Conservation (phyloP, 2,113 vertebrate species). For the Eolophus roseicapilla region DNA sequence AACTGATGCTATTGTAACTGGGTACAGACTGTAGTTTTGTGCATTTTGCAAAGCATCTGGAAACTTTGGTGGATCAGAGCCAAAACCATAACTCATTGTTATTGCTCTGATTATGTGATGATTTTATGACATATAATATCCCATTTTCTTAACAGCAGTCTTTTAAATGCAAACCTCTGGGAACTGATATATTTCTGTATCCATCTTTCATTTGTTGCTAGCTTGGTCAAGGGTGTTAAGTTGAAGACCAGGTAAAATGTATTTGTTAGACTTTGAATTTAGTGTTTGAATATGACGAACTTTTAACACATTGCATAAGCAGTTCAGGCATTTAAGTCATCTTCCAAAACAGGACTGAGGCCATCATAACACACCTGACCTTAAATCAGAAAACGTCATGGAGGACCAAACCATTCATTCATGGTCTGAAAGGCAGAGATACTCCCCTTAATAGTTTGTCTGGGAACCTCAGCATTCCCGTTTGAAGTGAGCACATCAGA, state of each 20-base stretch:
- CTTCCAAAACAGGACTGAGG: neutral
- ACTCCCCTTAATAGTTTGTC: neutral
- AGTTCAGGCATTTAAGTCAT: neutral
- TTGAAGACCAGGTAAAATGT: neutral
- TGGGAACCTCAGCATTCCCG: neutral
- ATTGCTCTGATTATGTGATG: slow-evolving; percentile 46
- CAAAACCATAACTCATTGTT: slow-evolving; percentile 37
- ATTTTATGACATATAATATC: slow-evolving; percentile 38
- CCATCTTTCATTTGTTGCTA: neutral
- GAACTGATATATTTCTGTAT: neutral
- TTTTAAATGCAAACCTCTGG: neutral
- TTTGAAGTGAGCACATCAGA: neutral
- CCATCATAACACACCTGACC: neutral
- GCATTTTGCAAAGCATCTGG: slow-evolving; percentile 33
- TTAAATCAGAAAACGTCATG: neutral
- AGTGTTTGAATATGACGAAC: neutral
- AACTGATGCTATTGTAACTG: slow-evolving; percentile 19
- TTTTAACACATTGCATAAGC: neutral
- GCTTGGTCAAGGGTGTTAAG: neutral
- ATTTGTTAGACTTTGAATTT: neutral
- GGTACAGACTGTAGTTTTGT: neutral
- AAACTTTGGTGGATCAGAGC: slow-evolving; percentile 10
- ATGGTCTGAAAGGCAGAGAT: neutral
- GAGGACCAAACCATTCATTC: neutral
- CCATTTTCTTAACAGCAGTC: slow-evolving; percentile 12